Percentiles rank a stretch among this genome's conserved stretches.
Evolutionary conservation across 2,797 vertebrate species (phyloP).

Genomic region (Tragelaphus eurycerus): DNA sequence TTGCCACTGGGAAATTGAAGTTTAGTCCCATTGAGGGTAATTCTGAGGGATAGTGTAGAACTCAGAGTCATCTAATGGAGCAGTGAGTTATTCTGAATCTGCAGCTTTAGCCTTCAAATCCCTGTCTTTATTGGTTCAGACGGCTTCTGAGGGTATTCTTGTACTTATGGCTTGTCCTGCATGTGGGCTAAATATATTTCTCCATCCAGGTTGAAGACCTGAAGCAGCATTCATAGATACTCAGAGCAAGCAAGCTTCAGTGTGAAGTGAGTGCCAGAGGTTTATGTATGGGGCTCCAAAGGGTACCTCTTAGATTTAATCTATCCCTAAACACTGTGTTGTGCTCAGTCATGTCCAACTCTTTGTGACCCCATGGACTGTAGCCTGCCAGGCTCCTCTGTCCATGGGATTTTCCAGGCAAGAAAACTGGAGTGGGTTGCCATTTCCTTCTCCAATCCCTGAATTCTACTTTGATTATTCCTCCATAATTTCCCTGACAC

Average conservation of each 20-base stretch:
- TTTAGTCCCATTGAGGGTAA: neutral
- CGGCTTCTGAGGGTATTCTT: neutral
- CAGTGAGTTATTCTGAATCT: neutral
- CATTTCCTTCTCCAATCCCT: neutral
- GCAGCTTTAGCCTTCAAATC: neutral
- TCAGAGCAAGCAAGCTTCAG: neutral
- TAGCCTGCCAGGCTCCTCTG: neutral
- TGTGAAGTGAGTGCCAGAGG: neutral
- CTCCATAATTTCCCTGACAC: neutral
- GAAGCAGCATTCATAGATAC: neutral
- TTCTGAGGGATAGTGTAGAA: neutral
- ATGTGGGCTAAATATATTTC: neutral
- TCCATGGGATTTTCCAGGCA: neutral
- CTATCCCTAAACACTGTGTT: neutral
- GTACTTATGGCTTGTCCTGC: neutral
- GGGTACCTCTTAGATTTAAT: neutral
- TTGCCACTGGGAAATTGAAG: neutral
- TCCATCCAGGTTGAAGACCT: neutral
- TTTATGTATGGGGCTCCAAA: neutral
- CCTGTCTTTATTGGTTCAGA: neutral
- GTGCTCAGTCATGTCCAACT: neutral
- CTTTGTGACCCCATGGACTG: neutral
- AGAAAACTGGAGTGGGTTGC: neutral
- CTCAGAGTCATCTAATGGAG: neutral
- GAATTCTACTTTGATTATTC: neutral